Percentiles rank a stretch among this genome's conserved stretches.
phyloP scores from a whole-genome alignment of 2,888 invertebrate genomes.

The Sipunculus nudus region DNA sequence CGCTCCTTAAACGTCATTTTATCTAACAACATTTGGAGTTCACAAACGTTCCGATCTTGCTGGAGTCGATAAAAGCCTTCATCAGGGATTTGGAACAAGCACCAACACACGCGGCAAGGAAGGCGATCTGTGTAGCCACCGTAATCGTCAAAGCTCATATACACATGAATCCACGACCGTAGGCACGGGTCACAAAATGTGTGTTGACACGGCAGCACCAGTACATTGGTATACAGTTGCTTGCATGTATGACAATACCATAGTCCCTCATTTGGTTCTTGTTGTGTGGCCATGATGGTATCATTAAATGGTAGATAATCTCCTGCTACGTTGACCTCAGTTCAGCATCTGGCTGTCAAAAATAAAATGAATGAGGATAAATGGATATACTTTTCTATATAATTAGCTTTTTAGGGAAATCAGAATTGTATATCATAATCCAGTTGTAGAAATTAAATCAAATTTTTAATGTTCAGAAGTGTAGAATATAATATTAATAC shows the following conservation, averaged over 20 bases:
- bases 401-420: too few species aligned
- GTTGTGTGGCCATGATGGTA: background rate
- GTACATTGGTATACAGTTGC: background rate
- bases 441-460: too few species aligned
- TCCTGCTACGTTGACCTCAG: too few species aligned
- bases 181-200: slow-evolving; percentile 16
- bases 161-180: slow-evolving; percentile 11
- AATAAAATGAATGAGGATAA: too few species aligned
- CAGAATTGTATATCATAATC: too few species aligned
- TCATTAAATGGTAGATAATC: too few species aligned
- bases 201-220: slow-evolving; percentile 20
- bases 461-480: too few species aligned
- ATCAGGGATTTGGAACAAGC: slow-evolving; percentile 6
- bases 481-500: too few species aligned
- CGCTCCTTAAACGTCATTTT: background rate
- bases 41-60: slow-evolving; percentile 11
- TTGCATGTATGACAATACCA: background rate
- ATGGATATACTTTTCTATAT: too few species aligned
- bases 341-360: too few species aligned
- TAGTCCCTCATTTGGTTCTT: background rate
- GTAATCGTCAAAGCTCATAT: slow-evolving; percentile 16
- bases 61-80: slow-evolving; percentile 11
- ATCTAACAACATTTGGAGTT: slow-evolving; percentile 8
- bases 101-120: slow-evolving; percentile 22
- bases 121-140: background rate